phyloP scores from a whole-genome alignment of 2,113 vertebrate genomes.

The Dicentrarchus labrax region DNA sequence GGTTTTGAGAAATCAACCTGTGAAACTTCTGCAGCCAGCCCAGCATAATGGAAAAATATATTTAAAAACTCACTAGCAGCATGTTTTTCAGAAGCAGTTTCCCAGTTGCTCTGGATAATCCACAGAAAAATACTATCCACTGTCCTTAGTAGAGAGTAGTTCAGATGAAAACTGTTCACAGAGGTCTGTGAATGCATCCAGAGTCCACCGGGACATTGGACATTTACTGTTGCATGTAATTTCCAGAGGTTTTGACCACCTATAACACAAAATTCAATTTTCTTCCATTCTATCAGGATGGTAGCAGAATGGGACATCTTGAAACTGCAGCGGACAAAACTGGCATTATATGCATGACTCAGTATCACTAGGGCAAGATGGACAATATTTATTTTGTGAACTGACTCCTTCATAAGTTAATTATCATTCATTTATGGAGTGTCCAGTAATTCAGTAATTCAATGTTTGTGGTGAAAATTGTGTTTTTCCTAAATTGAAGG shows the following conservation, averaged over 20 bases:
- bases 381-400: not conserved
- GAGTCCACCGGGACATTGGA: not conserved
- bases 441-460: not conserved
- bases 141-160: not conserved
- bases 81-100: constrained; percentile 6
- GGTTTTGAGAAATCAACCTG: constrained; percentile 35
- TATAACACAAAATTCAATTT: not conserved
- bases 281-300: not conserved
- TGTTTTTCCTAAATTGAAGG: constrained; percentile 7
- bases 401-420: not conserved
- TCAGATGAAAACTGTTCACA: not conserved
- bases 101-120: not conserved
- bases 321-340: constrained; percentile 28
- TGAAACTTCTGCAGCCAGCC: constrained; percentile 30
- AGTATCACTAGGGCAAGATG: not conserved
- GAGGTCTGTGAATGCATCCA: not conserved
- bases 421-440: too few relatives aligned
- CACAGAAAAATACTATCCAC: not conserved
- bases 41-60: constrained; percentile 4
- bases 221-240: not conserved
- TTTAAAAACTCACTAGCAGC: constrained; percentile 2
- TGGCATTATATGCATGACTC: constrained; percentile 1
- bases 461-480: not conserved
- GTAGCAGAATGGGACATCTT: constrained; percentile 16
- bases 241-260: not conserved